These are phyloP conservation scores for Caenorhabditis drosophilae DNA, from an alignment of 2,888 invertebrate genomes.

Conservation along the genomic window DNA sequence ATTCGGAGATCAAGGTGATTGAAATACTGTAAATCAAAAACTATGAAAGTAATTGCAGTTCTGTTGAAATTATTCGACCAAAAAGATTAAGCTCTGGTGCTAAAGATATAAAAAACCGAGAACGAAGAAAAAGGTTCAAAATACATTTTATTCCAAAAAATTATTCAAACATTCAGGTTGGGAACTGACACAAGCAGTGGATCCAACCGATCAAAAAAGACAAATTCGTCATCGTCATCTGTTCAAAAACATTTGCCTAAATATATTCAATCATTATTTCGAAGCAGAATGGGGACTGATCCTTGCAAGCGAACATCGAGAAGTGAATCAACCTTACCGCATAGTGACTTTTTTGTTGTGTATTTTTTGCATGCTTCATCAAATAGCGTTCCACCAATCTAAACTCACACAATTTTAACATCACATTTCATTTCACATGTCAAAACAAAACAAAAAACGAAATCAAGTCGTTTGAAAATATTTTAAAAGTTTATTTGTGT, in stretches of 20 bases:
- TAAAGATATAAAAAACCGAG: conserved; percentile 64
- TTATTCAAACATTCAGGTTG: conserved; percentile 36
- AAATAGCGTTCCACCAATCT: too few relatives aligned
- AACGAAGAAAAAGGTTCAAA: conserved; percentile 59
- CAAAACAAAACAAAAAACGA: too few relatives aligned
- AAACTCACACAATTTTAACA: too few relatives aligned
- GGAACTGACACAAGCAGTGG: conserved; percentile 68
- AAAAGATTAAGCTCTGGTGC: conserved; percentile 67
- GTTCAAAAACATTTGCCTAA: conserved; percentile 67
- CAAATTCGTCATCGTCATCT: conserved; percentile 62
- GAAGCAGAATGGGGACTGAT: conserved; percentile 68
- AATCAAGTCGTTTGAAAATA: too few relatives aligned
- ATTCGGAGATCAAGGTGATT: conserved; percentile 66
- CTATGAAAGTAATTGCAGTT: too few relatives aligned
- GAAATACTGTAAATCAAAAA: too few relatives aligned
- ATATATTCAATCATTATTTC: conserved; percentile 67
- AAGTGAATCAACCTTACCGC: conserved; percentile 44
- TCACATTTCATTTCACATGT: too few relatives aligned
- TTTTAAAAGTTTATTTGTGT: too few relatives aligned
- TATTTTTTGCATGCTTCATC: neutral
- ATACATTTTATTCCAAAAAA: neutral
- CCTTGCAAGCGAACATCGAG: conserved; percentile 65
- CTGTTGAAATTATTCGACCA: conserved; percentile 66
- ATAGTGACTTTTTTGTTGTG: conserved; percentile 23
- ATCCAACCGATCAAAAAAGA: conserved; percentile 66